These are phyloP conservation scores for Cheilosia grossa DNA, from an alignment of 2,888 invertebrate species.

Conservation along the genomic window DNA sequence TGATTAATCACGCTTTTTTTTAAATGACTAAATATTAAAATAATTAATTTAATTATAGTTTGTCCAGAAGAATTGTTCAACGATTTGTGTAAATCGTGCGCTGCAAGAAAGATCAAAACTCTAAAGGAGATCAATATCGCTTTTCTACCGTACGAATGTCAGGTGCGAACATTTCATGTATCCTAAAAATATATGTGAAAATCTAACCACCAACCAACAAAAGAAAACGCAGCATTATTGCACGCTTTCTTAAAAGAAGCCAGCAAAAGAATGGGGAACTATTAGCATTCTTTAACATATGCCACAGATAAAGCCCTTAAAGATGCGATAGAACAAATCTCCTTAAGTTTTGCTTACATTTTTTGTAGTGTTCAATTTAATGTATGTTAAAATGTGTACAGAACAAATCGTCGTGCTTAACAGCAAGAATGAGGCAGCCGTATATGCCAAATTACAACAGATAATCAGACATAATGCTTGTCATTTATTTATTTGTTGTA, in stretches of 20 bases:
- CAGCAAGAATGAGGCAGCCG: conserved; percentile 46
- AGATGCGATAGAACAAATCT: conserved; percentile 76
- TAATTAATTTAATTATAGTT: conserved; percentile 85
- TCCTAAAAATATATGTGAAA: conserved; percentile 65
- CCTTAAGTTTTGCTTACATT: conserved; percentile 83
- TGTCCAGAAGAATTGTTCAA: conserved; percentile 99
- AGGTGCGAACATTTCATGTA: conserved; percentile 86
- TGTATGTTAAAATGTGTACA: conserved; percentile 82
- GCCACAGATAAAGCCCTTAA: conserved; percentile 27
- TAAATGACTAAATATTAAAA: too few relatives aligned
- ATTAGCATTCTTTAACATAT: conserved; percentile 34
- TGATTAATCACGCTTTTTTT: too few relatives aligned
- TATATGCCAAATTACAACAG: conserved; percentile 78
- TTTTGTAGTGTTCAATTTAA: conserved; percentile 83
- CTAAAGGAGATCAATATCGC: conserved; percentile 99
- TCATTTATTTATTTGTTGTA: background rate
- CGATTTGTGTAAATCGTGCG: conserved; percentile 97
- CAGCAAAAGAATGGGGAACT: conserved; percentile 26
- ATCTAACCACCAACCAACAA: conserved; percentile 49
- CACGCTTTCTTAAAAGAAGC: conserved; percentile 52
- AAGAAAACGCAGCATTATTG: conserved; percentile 43
- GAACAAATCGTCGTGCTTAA: conserved; percentile 80
- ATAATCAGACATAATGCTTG: conserved; percentile 56
- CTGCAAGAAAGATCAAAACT: conserved; percentile 97
- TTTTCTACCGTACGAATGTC: conserved; percentile 98